Conservation (phyloP, 2,797 vertebrate genomes). For the Lithobates sylvaticus region DNA sequence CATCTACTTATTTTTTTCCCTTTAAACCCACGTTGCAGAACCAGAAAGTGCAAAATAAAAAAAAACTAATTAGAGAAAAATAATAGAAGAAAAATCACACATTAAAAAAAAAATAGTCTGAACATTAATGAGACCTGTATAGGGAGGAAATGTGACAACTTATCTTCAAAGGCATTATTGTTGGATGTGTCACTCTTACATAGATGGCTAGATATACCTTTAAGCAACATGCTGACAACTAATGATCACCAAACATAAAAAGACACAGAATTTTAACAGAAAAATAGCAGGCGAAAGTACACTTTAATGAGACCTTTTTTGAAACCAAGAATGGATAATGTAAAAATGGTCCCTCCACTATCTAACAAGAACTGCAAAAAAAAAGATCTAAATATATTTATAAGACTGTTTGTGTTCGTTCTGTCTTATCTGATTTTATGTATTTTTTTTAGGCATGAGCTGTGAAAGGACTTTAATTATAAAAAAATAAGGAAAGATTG, state of each 20-base stretch:
- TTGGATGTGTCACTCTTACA: conserved; percentile 85
- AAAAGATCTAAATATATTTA: conserved; percentile 13
- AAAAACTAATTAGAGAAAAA: conserved; percentile 91
- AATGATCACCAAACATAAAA: conserved; percentile 91
- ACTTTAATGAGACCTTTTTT: conserved; percentile 87
- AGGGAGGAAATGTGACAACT: conserved; percentile 90
- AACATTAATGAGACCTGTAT: conserved; percentile 98
- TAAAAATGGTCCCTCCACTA: conserved; percentile 46
- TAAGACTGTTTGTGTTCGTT: conserved; percentile 4
- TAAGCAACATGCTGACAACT: conserved; percentile 86
- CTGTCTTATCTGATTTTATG: background rate
- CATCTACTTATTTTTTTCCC: conserved; percentile 78
- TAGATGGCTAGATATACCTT: conserved; percentile 85
- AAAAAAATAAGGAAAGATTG: conserved; percentile 78
- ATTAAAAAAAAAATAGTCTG: conserved; percentile 78
- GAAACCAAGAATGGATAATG: conserved; percentile 68
- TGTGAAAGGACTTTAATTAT: conserved; percentile 66
- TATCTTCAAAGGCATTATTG: conserved; percentile 90
- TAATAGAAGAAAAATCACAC: conserved; percentile 81
- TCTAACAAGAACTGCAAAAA: conserved; percentile 39
- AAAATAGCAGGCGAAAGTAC: conserved; percentile 84
- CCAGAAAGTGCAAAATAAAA: conserved; percentile 72
- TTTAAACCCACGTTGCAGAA: conserved; percentile 83
- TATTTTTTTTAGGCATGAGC: conserved; percentile 17
- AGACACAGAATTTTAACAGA: conserved; percentile 82